phyloP scores from a whole-genome alignment of 2,113 vertebrate genomes.

The Hyla sarda region DNA sequence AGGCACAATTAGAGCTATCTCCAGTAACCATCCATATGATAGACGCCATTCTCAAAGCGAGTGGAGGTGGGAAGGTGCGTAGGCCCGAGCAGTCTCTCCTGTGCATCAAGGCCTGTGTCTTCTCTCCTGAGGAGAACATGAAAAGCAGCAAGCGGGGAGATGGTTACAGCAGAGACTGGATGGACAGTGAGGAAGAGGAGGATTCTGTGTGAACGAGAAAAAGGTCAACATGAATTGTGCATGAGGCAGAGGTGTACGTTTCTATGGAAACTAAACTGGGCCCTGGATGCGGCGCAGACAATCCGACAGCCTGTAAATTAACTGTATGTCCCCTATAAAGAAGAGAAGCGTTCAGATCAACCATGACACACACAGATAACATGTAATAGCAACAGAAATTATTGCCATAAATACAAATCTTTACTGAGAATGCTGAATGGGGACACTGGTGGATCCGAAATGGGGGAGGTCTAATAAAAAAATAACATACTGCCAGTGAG shows the following conservation, averaged over 20 bases:
- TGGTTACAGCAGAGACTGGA: conserved; percentile 8
- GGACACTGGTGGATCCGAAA: background rate
- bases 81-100: conserved; percentile 15
- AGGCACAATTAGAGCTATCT: conserved; percentile 30
- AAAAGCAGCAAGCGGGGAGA: background rate
- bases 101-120: conserved; percentile 22
- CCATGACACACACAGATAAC: background rate
- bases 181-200: conserved; percentile 48
- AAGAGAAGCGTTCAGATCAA: background rate
- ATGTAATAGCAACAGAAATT: background rate
- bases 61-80: background rate
- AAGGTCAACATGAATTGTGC: conserved; percentile 83
- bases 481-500: background rate
- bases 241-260: conserved; percentile 74
- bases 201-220: conserved; percentile 55
- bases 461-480: background rate
- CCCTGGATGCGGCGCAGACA: conserved; percentile 68
- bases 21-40: background rate
- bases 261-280: conserved; percentile 70
- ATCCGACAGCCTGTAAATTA: conserved; percentile 38
- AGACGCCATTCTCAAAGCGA: conserved; percentile 16
- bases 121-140: conserved; percentile 27
- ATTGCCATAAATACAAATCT: background rate
- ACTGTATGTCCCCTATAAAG: conserved; percentile 22
- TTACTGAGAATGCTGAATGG: background rate